Percentiles rank a stretch among this genome's conserved stretches.
Conservation (phyloP, 2,797 vertebrate genomes). For the Chelon labrosus region DNA sequence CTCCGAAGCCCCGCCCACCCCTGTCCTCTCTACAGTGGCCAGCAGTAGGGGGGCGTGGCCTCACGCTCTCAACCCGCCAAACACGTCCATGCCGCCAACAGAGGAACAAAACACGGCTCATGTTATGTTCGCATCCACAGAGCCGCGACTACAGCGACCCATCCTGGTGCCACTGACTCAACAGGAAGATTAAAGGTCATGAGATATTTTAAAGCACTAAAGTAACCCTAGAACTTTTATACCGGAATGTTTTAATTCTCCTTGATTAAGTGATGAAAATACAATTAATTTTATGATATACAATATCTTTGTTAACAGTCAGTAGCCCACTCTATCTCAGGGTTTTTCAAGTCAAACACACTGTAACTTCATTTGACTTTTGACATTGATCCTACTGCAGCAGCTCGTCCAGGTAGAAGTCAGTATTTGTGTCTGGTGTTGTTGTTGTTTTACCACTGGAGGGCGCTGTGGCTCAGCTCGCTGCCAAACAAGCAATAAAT, state of each 20-base stretch:
- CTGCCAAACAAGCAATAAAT: not conserved
- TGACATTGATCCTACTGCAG: not conserved
- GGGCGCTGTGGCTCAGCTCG: not conserved
- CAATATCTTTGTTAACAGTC: too few species aligned
- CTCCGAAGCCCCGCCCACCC: slow-evolving; percentile 40
- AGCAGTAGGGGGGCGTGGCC: slow-evolving; percentile 29
- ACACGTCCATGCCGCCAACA: not conserved
- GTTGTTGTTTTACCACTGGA: slow-evolving; percentile 12
- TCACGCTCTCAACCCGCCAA: not conserved
- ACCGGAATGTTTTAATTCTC: too few species aligned
- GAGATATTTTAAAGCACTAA: not conserved
- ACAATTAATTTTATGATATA: too few species aligned
- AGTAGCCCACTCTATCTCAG: too few species aligned
- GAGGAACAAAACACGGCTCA: slow-evolving; percentile 19
- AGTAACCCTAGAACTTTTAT: not conserved
- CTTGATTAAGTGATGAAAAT: too few species aligned
- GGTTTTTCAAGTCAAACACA: too few species aligned
- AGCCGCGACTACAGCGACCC: slow-evolving; percentile 12
- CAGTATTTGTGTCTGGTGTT: not conserved
- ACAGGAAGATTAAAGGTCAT: slow-evolving; percentile 8
- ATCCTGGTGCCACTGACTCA: slow-evolving; percentile 3
- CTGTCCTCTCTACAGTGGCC: not conserved
- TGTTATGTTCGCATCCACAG: not conserved
- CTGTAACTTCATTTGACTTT: not conserved
- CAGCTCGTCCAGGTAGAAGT: not conserved